These are phyloP conservation scores for Ophion costatus DNA, from an alignment of 2,888 invertebrate genomes.

Conservation along the genomic window DNA sequence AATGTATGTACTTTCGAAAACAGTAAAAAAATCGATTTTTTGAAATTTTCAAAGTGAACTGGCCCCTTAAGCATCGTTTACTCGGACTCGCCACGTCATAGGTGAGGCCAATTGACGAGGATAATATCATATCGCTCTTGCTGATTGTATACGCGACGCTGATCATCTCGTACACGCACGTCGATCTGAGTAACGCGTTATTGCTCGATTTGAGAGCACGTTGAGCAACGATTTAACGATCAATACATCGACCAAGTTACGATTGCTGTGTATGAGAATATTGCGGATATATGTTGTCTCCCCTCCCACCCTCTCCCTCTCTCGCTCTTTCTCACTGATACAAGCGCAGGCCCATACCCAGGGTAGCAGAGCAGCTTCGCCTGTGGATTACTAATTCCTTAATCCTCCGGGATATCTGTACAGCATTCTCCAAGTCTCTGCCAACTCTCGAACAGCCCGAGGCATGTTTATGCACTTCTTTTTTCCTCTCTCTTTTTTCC, in stretches of 20 bases:
- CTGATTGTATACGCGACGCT: slow-evolving; percentile 4
- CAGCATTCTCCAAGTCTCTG: slow-evolving; percentile 45
- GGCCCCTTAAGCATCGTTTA: slow-evolving; percentile 22
- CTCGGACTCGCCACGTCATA: slow-evolving; percentile 34
- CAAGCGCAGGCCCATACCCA: slow-evolving; percentile 10
- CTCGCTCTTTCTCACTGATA: not conserved
- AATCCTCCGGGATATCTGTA: slow-evolving; percentile 51
- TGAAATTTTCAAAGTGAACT: too few species aligned
- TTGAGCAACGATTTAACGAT: slow-evolving; percentile 59
- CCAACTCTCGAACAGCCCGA: slow-evolving; percentile 27
- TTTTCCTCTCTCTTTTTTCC: slow-evolving; percentile 24
- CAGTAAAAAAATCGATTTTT: too few species aligned
- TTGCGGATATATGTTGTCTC: slow-evolving; percentile 10
- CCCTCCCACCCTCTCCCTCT: not conserved
- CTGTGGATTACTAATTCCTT: slow-evolving; percentile 60
- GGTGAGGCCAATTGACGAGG: not conserved
- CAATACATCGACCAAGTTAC: slow-evolving; percentile 52
- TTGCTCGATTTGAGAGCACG: slow-evolving; percentile 45
- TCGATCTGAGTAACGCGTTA: slow-evolving; percentile 51
- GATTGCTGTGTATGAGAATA: slow-evolving; percentile 45
- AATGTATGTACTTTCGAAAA: too few species aligned
- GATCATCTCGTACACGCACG: slow-evolving; percentile 24
- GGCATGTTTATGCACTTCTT: slow-evolving; percentile 29
- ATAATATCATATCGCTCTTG: slow-evolving; percentile 37
- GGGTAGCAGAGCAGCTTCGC: slow-evolving; percentile 43